phyloP scores from a whole-genome alignment of 2,888 invertebrate genomes.

The Lucinisca nassula region DNA sequence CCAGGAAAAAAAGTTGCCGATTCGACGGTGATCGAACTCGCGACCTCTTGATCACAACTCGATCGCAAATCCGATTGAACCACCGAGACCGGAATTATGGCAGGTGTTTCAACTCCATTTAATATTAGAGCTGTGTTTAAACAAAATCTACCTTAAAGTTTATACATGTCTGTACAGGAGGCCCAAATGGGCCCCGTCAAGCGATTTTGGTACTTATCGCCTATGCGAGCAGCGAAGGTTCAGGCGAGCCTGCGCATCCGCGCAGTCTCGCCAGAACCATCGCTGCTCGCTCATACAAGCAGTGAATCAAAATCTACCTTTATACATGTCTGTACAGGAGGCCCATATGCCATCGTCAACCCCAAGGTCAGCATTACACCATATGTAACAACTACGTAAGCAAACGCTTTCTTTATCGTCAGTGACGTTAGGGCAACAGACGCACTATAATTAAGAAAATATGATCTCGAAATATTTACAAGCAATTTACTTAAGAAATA shows the following conservation, averaged over 20 bases:
- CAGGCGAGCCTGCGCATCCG: not conserved
- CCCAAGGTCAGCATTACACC: constrained; percentile 79
- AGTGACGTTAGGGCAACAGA: not conserved
- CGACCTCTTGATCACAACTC: too few relatives aligned
- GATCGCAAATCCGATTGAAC: too few relatives aligned
- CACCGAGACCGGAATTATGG: too few relatives aligned
- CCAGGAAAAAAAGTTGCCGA: too few relatives aligned
- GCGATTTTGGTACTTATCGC: not conserved
- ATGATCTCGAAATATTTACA: too few relatives aligned
- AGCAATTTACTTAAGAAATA: too few relatives aligned
- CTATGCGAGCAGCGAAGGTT: not conserved
- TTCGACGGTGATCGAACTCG: too few relatives aligned
- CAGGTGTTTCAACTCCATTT: too few relatives aligned
- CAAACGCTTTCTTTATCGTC: constrained; percentile 61
- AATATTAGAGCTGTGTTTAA: not conserved
- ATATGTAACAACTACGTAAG: constrained; percentile 76
- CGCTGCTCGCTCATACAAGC: not conserved
- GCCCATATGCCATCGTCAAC: constrained; percentile 80
- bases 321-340: constrained; percentile 85
- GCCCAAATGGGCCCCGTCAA: not conserved
- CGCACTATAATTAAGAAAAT: not conserved
- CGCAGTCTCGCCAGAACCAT: not conserved
- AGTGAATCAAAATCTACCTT: constrained; percentile 71
- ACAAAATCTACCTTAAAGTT: not conserved
- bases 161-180: not conserved